Base-by-base conservation (phyloP, 2,113 vertebrate genomes). In the Peromyscus leucopus region DNA sequence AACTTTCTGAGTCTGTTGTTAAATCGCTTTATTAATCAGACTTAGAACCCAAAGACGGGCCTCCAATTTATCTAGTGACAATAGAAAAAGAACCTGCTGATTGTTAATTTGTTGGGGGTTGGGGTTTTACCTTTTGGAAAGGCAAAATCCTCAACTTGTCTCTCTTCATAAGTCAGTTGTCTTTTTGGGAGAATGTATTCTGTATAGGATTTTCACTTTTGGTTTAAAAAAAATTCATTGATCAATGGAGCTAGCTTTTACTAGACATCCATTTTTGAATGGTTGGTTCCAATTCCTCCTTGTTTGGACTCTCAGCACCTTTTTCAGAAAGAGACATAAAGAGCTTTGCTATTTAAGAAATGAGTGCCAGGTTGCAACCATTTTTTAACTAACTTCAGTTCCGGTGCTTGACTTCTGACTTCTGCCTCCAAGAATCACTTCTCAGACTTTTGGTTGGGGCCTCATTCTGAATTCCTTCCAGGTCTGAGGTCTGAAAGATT, bases 391-490 rank as follows among this genome's bases (percentile, higher is more conserved):
- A 42, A 51, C n/a, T 17, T 84, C 33, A 89, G 2, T 78, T 36
- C 63, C 7, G 33, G 7, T 28, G 16, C 12, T 19, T 78, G 5
- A 61, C 26, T 74, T 74, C 6, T 33, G 36, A 19, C 19, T 87
- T 46, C 55, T 80, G 42, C 10, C 31, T 86, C 0, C 8, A 5
- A 78, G 33, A 39, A 9, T 22, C 6, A n/a, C 19, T 79, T n/a
- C 15, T 42, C 7, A 74, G 5, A 5, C 15, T 31, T 6, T 26
- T 17, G 4, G 24, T 7, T 0, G 36, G 33, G 24, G 31, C 0
- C 2, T 28, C 2, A 33, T 8, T 55, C 22, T 42, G 26, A 80
- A 79, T 10, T 31, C 63, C 15, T 93, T 48, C 31, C 12, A 33
- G 13, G 55, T 69, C 28, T 71, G 17, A 61, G 51, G 7, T 61